phyloP scores from a whole-genome alignment of 2,888 invertebrate species.

The Xylocampa areola region DNA sequence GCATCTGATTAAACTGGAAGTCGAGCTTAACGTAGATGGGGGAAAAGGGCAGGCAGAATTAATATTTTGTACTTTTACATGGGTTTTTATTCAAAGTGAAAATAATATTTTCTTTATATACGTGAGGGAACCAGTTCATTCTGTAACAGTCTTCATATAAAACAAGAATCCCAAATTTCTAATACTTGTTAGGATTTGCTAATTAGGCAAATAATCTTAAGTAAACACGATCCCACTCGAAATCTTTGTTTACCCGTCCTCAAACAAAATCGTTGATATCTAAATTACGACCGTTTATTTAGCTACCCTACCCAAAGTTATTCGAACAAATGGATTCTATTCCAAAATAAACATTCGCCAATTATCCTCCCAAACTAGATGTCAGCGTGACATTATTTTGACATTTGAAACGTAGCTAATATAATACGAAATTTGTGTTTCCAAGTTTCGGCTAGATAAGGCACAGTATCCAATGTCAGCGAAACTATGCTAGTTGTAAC shows the following conservation, averaged over 20 bases:
- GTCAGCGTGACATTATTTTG: constrained; percentile 54
- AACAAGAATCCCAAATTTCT: too few species aligned
- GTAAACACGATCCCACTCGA: constrained; percentile 19
- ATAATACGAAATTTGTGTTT: constrained; percentile 34
- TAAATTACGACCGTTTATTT: constrained; percentile 42
- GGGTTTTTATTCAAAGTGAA: too few species aligned
- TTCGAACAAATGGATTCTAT: constrained; percentile 43
- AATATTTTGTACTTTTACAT: too few species aligned
- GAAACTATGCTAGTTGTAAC: too few species aligned
- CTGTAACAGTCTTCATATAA: too few species aligned
- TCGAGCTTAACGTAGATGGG: too few species aligned
- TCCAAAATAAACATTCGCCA: constrained; percentile 56
- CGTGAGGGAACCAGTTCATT: too few species aligned
- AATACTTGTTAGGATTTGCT: background rate
- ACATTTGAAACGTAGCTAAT: constrained; percentile 43
- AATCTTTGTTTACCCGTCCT: constrained; percentile 16
- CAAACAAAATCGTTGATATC: constrained; percentile 37
- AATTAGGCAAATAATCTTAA: constrained; percentile 16
- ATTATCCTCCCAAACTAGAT: constrained; percentile 53
- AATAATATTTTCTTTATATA: too few species aligned
- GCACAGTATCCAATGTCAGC: too few species aligned
- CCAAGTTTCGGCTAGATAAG: constrained; percentile 27
- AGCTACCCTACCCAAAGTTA: constrained; percentile 32
- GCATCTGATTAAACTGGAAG: too few species aligned
- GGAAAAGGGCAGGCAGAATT: too few species aligned